Evolutionary conservation across 2,113 vertebrate species (phyloP), one percentile per base, ranked within the genome.

Genomic region (Lasiurus borealis): DNA sequence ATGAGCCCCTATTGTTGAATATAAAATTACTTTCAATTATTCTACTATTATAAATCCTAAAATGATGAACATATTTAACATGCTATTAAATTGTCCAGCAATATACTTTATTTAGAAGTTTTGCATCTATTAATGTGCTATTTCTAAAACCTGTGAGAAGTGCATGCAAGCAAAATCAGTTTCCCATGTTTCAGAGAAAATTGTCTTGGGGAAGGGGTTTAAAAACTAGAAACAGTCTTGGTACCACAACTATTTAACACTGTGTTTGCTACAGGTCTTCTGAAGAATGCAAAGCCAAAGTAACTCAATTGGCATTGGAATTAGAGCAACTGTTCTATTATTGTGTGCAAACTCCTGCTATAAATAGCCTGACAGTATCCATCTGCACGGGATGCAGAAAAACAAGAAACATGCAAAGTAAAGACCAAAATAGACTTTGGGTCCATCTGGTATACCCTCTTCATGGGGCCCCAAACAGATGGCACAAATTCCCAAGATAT

Each of bases 361-460:
- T 98, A 98, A 98, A 98, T 97, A 97, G 96, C 93, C 50, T 98
- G 94, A 96, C 78, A 93, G 92, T 96, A 97, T 94, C 94, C 95
- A 97, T 97, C 96, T 98, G 97, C 89, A 96, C 94, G 88, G 95
- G 80, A 97, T 95, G 85, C 21, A 97, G 90, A 97, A 98, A 97
- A 85, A 97, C 36, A 96, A 94, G 78, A 96, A 97, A 96, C 94
- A 94, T 88, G 50, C 83, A 94, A 97, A 96, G 96, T 64, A 40
- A 96, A 92, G 89, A 96, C 91, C 91, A 95, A 97, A 97, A 97
- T 96, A 97, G 96, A 97, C 85, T 91, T 73, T 69, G 71, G 91
- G 86, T 94, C 83, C 96, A 96, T 97, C 97, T 97, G 97, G 96
- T 92, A 14, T 15, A 75, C 73, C 82, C 95, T 94, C 27, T 94